These are phyloP conservation scores for Ichneumoninae sp. DNA, from an alignment of 2,888 invertebrate genomes.

Conservation along the genomic window DNA sequence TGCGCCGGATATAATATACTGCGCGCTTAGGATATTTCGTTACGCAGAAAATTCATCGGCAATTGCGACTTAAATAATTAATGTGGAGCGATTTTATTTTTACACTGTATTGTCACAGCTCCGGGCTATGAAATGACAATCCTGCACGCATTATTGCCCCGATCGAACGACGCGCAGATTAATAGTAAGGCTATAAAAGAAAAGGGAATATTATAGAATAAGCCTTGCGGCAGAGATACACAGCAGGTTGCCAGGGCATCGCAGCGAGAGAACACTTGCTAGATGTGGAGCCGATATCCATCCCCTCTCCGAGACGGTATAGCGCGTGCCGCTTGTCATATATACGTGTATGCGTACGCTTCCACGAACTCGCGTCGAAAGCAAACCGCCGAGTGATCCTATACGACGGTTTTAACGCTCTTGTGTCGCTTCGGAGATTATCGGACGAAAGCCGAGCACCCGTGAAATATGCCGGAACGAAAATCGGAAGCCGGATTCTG, in stretches of 20 bases:
- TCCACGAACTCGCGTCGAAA: constrained; percentile 41
- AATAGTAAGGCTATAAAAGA: not conserved
- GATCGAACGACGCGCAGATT: not conserved
- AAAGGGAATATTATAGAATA: not conserved
- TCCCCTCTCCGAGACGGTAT: not conserved
- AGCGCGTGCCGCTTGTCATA: constrained; percentile 53
- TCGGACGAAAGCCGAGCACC: not conserved
- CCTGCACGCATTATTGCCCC: not conserved
- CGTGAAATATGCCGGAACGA: not conserved
- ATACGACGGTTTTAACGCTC: not conserved
- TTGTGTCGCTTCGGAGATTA: not conserved
- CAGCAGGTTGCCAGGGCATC: constrained; percentile 6
- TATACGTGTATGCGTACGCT: constrained; percentile 15
- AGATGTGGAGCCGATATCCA: not conserved
- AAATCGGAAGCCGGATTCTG: not conserved
- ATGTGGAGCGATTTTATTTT: not conserved
- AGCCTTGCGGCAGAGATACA: not conserved
- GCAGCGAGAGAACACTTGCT: constrained; percentile 4
- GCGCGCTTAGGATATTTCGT: constrained; percentile 3
- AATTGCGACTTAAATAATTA: not conserved
- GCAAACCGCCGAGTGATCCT: constrained; percentile 1
- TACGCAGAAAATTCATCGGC: not conserved
- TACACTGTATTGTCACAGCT: not conserved
- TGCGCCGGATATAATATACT: not conserved
- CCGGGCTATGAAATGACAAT: not conserved